Base-by-base conservation (phyloP, 2,888 invertebrate genomes). In the Cancer borealis region DNA sequence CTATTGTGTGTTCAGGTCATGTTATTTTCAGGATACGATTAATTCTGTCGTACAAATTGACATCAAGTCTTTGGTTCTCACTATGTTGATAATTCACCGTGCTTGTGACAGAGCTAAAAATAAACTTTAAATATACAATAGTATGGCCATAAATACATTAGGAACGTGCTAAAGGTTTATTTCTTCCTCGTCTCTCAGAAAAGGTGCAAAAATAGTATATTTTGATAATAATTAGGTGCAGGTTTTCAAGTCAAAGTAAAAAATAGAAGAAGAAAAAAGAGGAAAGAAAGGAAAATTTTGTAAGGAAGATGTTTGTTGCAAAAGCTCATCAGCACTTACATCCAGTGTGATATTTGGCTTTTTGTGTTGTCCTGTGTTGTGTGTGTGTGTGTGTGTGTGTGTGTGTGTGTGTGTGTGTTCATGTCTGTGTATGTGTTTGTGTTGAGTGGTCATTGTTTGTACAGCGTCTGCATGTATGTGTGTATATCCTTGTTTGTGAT, bases 391-490 rank as follows among this genome's bases (percentile, higher is more conserved):
- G 66, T 73, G 73, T 91, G 91, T 73, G 73, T 73, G 21, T 26
- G 73, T n/a, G 73, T n/a, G 66, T 73, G n/a, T 73, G 73, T 6
- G 4, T 79, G 73, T 79, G 10, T 79, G 73, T 30, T 10, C 6
- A n/a, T 79, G 73, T 79, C 8, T 79, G 73, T 79, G 12, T 10
- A 30, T 26, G 21, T 26, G 26, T 79, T 6, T 84, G 84, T 84
- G 54, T 39, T 73, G 21, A 66, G 4, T 73, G 17, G 30, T 17
- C 45, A 46, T 17, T 6, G 39, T 60, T 45, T 92, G n/a, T 47
- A 21, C 12, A 66, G n/a, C n/a, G 79, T 79, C 0, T 91, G 91
- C 45, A 45, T 39, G 91, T 73, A 45, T 92, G 91, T 91, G n/a
- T 66, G 45, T 66, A 6, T 60, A 26, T 66, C 6, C 14, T 66